Base-by-base conservation (phyloP, 2,797 vertebrate species). In the Aldrovandia affinis region DNA sequence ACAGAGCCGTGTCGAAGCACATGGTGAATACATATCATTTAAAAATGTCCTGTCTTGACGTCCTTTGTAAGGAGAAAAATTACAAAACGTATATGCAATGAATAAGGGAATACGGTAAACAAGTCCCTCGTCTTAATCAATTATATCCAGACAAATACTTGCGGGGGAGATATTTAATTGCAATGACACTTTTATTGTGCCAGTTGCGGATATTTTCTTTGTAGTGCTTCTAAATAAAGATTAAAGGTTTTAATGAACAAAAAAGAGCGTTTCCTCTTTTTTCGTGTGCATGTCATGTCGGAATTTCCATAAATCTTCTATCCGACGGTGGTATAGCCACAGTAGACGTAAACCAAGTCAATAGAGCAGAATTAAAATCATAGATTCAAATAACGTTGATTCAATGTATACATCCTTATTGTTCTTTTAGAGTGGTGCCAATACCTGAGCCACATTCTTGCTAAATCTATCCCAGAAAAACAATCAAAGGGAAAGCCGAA, bases 221-320 rank as follows among this genome's bases (percentile, higher is more conserved):
- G 14, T 54, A 44, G 63, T 22, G 42, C 84, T 39, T 54, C n/a
- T 42, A 50, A 73, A 80, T 91, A 63, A 78, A 59, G 50, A 63
- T 90, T 50, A n/a, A 65, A 86, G 90, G 86, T 86, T 92, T 89
- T 84, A 14, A n/a, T 47, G 44, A 80, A 75, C 22, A 85, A 68
- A 80, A 81, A 90, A 86, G 28, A 81, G 89, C 92, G 91, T 92
- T 91, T 92, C 91, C 89, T 91, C 90, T 88, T 92, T 90, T 91
- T 89, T 84, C 54, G 61, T 89, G 81, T 85, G 85, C 84, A 87
- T 89, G 91, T 86, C 89, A 91, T 91, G 89, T 91, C 89, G 78
- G 88, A 89, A 89, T 90, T 89, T 85, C 88, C 90, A 89, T 91
- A 86, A 84, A 89, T 86, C 87, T 50, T 52, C 88, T 83, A 68